phyloP scores from a whole-genome alignment of 2,888 invertebrate species.

The Hoplodrina blanda region DNA sequence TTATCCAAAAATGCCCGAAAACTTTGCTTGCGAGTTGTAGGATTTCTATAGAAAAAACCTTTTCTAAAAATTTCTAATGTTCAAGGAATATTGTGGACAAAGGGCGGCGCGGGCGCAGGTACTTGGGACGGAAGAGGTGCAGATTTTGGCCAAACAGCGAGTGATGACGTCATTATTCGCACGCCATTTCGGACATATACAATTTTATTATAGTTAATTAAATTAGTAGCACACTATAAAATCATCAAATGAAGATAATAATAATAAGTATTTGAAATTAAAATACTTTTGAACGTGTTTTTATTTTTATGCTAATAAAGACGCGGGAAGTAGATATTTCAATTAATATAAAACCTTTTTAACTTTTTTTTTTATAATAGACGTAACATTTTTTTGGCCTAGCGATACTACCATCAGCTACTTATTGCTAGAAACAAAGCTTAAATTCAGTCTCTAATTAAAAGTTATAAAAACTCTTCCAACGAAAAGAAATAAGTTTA shows the following conservation, averaged over 20 bases:
- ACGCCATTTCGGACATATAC: not conserved
- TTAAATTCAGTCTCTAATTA: conserved; percentile 35
- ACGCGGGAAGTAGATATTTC: not conserved
- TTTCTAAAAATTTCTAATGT: conserved; percentile 37
- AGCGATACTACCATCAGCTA: not conserved
- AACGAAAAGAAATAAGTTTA: conserved; percentile 42
- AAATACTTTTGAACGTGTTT: not conserved
- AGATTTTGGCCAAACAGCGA: not conserved
- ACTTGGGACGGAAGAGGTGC: conserved; percentile 23
- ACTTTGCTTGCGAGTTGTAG: conserved; percentile 79
- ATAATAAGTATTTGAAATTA: not conserved
- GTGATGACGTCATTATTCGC: conserved; percentile 17
- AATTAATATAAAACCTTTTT: not conserved
- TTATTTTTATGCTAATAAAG: not conserved
- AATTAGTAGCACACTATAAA: not conserved
- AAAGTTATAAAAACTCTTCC: conserved; percentile 30
- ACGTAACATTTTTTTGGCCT: too few species aligned
- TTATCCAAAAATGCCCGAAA: conserved; percentile 66
- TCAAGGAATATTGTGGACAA: conserved; percentile 22
- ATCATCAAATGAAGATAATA: too few species aligned
- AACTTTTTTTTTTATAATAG: too few species aligned
- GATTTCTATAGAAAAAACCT: conserved; percentile 75
- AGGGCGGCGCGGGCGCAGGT: conserved; percentile 34
- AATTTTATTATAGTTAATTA: not conserved
- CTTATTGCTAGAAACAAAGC: conserved; percentile 10